Evolutionary conservation across 2,888 invertebrate species (phyloP).

Genomic region (Drosophila robusta): DNA sequence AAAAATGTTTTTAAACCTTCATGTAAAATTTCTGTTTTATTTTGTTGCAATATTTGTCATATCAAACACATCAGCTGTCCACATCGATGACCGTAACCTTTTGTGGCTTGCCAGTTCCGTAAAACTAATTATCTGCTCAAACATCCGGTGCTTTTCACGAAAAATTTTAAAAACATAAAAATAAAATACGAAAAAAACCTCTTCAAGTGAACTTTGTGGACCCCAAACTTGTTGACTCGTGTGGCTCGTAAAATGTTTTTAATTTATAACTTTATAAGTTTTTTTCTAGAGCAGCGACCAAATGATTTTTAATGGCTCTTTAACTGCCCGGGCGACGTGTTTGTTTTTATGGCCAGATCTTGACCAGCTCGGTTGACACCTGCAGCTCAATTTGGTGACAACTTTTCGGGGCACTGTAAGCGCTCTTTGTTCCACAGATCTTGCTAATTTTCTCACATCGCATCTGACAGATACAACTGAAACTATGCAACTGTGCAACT

Average conservation of each 20-base stretch:
- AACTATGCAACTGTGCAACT: constrained; percentile 21
- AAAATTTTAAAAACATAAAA: constrained; percentile 15
- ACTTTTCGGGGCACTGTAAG: constrained; percentile 21
- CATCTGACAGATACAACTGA: constrained; percentile 40
- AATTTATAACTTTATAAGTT: constrained; percentile 54
- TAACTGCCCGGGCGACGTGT: not conserved
- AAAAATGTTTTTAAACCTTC: too few species aligned
- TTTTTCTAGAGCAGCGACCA: constrained; percentile 52
- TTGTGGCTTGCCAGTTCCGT: constrained; percentile 15
- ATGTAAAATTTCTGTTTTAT: too few species aligned
- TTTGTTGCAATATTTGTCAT: too few species aligned
- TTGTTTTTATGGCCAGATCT: constrained; percentile 61
- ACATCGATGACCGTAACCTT: constrained; percentile 26
- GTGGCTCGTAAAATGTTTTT: constrained; percentile 57
- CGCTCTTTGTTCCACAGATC: constrained; percentile 42
- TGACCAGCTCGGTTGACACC: constrained; percentile 73
- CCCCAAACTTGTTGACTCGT: constrained; percentile 63
- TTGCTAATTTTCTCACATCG: constrained; percentile 53
- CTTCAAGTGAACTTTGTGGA: constrained; percentile 60
- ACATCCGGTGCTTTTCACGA: constrained; percentile 58
- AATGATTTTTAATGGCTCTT: constrained; percentile 35
- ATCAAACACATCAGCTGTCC: constrained; percentile 4
- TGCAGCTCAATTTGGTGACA: constrained; percentile 68
- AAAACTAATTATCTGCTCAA: constrained; percentile 54
- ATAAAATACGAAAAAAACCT: constrained; percentile 22